Evolutionary conservation across 2,888 invertebrate species (phyloP), one percentile per base, ranked within the genome.

Genomic region (Dermolepida albohirtum): DNA sequence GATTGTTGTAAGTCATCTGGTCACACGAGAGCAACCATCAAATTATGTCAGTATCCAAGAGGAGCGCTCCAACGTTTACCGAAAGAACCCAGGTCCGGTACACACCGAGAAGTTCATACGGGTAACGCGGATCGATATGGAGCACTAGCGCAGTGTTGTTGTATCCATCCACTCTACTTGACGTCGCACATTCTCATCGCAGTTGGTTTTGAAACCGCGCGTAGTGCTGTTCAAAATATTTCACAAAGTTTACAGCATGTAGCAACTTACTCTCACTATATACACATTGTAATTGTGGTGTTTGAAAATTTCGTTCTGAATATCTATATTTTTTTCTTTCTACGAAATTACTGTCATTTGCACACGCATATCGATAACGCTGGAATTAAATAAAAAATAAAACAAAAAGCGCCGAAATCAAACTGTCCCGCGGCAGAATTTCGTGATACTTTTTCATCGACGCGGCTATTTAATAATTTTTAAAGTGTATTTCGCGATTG

Each of bases 71-170:
- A 64, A 57, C 51, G 44, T 65, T 65, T 50, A 66, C 68, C 29
- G 62, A 49, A 54, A 59, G 65, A 65, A 41, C 54, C 67, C 63
- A 66, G 71, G 69, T 66, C 68, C 70, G 52, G 55, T 62, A 27
- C 22, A 27, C 41, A 41, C 43, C 22, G 17, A 11, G 34, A 34
- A 34, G 49, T 43, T 41, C 43, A 57, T 57, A 57, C 55, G 55
- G 55, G 55, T 27, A 57, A 12, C 16, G 41, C 47, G 70, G 72
- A 72, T 72, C 72, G 72, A 72, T 72, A 72, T 66, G 66, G 66
- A 66, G 66, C 66, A 62, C 57, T 66, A 66, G 66, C 66, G 66
- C 66, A 66, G 57, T 54, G 65, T 65, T 65, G 43, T 41, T 55
- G 17, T 43, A 65, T 44, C 65, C 55, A 65, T 44, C 65, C 55